Base-by-base conservation (phyloP, 1,140 invertebrate genomes). In the Belonocnema kinseyi region DNA sequence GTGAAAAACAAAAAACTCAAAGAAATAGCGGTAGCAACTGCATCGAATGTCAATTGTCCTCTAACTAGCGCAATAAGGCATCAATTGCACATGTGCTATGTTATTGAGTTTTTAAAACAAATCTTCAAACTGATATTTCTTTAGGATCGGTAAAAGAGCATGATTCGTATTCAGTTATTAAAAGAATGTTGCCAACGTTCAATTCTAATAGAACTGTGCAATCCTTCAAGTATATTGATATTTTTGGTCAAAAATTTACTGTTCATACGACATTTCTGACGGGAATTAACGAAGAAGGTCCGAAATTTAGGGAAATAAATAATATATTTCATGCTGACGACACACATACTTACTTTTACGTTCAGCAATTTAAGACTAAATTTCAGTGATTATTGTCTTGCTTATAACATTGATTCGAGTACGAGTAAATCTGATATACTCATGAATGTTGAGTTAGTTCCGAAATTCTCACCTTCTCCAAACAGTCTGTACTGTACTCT, bases 171-270 rank as follows among this genome's bases (percentile, higher is more conserved):
- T 1, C 14, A 58, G 21, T 3, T 52, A 61, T 80, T 14, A 11
- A 75, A 73, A 58, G 11, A 10, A 58, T 75, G 50, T 10, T 66
- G 13, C 75, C 79, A 19, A 75, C 54, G 61, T 19, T 77, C 14
- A 40, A 40, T 52, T n/a, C 54, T 11, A 71, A 26, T 40, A 46
- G 14, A 51, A 12, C 50, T 33, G 66, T 56, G 8, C 33, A 46
- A n/a, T 74, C 75, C 12, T 46, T 80, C 33, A 77, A 80, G 72
- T 46, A 66, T 33, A 51, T 80, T 58, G n/a, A 76, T 33, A 72
- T 77, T 21, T 66, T 80, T 19, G 75, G 75, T 2, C 72, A 77
- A 66, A 13, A 61, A 72, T 77, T 80, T 66, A 72, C 73, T 17
- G 3, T 40, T 17, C 66, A 73, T 19, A 80, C 79, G 40, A 61